Base-by-base conservation (phyloP, 2,113 vertebrate species). In the Progne subis region DNA sequence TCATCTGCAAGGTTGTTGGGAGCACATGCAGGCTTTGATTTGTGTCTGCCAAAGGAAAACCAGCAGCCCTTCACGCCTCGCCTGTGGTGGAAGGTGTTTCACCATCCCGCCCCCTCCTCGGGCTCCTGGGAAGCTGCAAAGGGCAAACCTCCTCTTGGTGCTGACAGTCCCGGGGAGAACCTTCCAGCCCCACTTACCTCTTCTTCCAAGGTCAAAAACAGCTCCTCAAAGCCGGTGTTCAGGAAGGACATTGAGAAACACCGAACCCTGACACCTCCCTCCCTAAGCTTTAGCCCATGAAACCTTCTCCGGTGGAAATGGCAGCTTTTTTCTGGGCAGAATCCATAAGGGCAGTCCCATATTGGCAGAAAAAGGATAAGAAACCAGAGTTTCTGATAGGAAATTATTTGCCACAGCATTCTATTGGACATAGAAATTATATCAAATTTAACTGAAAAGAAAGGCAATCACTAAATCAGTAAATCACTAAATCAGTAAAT, bases 21-120 rank as follows among this genome's bases (percentile, higher is more conserved):
- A 91, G 32, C 19, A 18, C 1, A 14, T 23, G 16, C 43, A 4
- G 15, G 28, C 59, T 88, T 37, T 0, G 0, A 11, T n/a, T 41
- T 2, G 0, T 57, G 41, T 37, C 24, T 56, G n/a, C 57, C 9
- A 4, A 64, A 44, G 44, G 61, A 15, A 67, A 82, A 23, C 4
- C n/a, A n/a, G 6, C 16, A 65, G 59, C 8, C 11, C 2, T 25
- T 64, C 13, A 7, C 19, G 32, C 44, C 43, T 43, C 8, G 3
- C 16, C 59, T 39, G 61, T 24, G 20, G 31, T 57, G 39, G 84
- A 44, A 77, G 49, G 57, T 26, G 53, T 24, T 80, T 13, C 57
- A 13, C 21, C 19, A 39, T 43, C 77, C 47, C 44, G 19, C 15
- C 7, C 20, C 20, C 57, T 11, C 37, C 37, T 37, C 37, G 37